Percentiles rank a stretch among this genome's conserved stretches.
Evolutionary conservation across 2,113 vertebrate genomes (phyloP).

Genomic region (Sapayoa aenigma): DNA sequence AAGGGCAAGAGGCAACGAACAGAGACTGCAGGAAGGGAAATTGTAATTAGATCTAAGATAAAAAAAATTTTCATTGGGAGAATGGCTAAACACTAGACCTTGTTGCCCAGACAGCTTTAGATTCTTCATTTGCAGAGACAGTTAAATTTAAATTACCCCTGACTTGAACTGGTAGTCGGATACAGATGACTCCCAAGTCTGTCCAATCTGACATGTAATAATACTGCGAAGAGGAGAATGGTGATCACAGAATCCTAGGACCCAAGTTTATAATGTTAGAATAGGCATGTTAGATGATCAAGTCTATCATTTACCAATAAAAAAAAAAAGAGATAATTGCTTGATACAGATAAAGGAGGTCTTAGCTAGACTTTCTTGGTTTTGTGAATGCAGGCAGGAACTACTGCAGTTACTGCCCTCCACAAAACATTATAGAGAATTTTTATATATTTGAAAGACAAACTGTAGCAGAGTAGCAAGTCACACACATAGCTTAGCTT

Average conservation of each 20-base stretch:
- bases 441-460: not conserved
- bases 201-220: not conserved
- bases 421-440: not conserved
- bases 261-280: not conserved
- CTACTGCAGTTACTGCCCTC: not conserved
- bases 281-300: not conserved
- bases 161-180: not conserved
- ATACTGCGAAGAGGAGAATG: not conserved
- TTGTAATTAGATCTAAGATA: not conserved
- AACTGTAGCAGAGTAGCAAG: not conserved
- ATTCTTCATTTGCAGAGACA: not conserved
- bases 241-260: not conserved
- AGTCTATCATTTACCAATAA: not conserved
- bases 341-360: not conserved
- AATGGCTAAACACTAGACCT: not conserved
- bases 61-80: not conserved
- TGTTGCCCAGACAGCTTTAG: not conserved
- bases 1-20: constrained; percentile 18
- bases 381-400: not conserved
- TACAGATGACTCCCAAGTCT: not conserved
- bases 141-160: not conserved
- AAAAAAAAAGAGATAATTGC: not conserved
- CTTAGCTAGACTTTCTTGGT: not conserved
- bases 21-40: not conserved
- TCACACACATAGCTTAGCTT: not conserved